Base-by-base conservation (phyloP, 2,113 vertebrate genomes). In the Lepus americanus region DNA sequence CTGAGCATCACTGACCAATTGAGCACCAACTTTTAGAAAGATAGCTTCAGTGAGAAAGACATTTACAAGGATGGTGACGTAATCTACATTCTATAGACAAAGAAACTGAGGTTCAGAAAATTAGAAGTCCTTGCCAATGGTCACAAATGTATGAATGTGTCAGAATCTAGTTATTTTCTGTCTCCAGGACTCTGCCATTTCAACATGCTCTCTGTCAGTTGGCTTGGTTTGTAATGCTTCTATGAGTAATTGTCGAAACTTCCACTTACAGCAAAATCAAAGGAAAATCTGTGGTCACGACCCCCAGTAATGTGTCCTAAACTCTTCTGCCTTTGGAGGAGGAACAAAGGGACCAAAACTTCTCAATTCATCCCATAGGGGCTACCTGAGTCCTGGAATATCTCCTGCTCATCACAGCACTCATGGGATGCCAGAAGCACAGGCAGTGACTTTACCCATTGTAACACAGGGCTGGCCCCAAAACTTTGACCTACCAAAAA, bases 11-110 rank as follows among this genome's bases (percentile, higher is more conserved):
- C 14, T 33, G 33, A 70, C 17, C 14, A 23, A 23, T 49, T 16
- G 33, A 74, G 80, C 51, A 85, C 67, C 87, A 22, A 80, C 51
- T 70, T 93, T 69, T 92, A 53, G 85, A 92, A 79, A 25, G 66
- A 63, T 31, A 81, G 33, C 29, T 70, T 87, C 12, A 11, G 33
- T 10, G 16, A 87, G 9, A 3, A 80, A 73, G 27, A 87, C 19
- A 36, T 55, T 77, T 23, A 59, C 69, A 70, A 76, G 22, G 19
- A 27, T 33, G 72, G 49, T 69, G 67, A 73, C 39, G 76, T 13
- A 25, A 59, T 51, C n/a, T 31, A 72, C 2, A 22, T 39, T 79
- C 72, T 72, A 55, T 4, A 93, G 53, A 16, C 33, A 49, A 70
- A 39, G 19, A 74, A 86, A 82, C 6, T 2, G 31, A n/a, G 51